Base-by-base conservation (phyloP, 1,140 invertebrate species). In the Cotesia chilonis region DNA sequence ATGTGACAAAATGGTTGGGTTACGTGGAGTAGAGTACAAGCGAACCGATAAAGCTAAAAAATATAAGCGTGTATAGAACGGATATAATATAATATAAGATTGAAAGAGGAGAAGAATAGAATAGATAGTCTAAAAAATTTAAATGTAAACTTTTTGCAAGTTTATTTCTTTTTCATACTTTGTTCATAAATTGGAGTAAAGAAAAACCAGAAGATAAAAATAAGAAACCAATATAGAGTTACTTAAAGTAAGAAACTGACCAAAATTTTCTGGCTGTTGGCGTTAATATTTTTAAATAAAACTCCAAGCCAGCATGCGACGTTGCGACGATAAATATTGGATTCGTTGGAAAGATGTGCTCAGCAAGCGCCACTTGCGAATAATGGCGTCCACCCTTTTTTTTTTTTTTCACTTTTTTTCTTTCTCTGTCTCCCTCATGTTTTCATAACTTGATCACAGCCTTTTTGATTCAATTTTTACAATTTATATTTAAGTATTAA, bases 281-380 rank as follows among this genome's bases (percentile, higher is more conserved):
- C 77, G 80, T 78, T 80, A 81, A 80, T 81, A 82, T 77, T 81
- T 76, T 79, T 80, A 81, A 81, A 80, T 80, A 79, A 81, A 82
- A 67, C 66, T 57, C 28, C 59, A n/a, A 63, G 54, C 55, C 38
- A 61, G 59, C 70, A 57, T 54, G 55, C 60, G 68, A 68, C 73
- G 64, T 61, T 66, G 66, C 71, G 72, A 75, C 76, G 79, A 82
- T 82, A 82, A 82, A 82, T 81, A 81, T 82, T 76, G 76, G 76
- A 65, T 78, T 78, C 73, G 79, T 76, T 73, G 78, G 74, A 79
- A 79, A 76, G 75, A 74, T 72, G 74, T 73, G 78, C 72, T 75
- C 68, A 63, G 68, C 70, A 79, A 81, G 79, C 81, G 75, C 80
- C 80, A 79, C 81, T 83, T 82, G 81, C 80, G 76, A 81, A 77